A percentile compares a stretch with the other conserved stretches of the same genome.
Conservation (phyloP, 2,113 vertebrate species). For the Colius striatus region DNA sequence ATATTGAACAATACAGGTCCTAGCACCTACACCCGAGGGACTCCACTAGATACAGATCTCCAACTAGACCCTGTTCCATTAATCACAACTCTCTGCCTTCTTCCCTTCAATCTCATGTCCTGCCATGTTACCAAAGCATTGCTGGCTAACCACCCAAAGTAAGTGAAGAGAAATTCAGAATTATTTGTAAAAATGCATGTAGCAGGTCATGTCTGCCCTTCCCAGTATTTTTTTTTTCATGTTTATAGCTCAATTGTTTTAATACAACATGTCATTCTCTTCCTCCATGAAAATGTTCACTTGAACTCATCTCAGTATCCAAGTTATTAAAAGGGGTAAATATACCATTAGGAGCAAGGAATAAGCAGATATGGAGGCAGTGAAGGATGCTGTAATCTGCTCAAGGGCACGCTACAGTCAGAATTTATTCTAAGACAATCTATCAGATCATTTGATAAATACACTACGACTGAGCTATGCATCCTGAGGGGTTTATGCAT, state of each 20-base stretch:
- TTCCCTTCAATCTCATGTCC: neutral
- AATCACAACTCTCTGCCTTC: too few species aligned
- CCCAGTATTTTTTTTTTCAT: neutral
- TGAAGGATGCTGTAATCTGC: neutral
- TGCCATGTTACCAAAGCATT: neutral
- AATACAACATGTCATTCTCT: neutral
- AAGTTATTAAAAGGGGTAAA: conserved; percentile 4
- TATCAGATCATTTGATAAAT: neutral
- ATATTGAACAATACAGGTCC: too few species aligned
- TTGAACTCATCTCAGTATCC: neutral
- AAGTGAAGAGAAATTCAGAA: neutral
- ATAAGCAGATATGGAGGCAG: neutral
- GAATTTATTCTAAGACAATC: neutral
- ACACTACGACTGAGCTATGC: neutral
- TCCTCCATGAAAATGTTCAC: neutral
- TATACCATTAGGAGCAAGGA: neutral
- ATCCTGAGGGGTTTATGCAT: neutral
- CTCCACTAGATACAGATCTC: too few species aligned
- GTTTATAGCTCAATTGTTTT: neutral
- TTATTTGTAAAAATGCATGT: neutral
- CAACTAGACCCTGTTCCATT: too few species aligned
- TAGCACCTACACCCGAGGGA: too few species aligned
- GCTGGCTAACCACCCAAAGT: neutral
- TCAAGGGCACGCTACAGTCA: neutral
- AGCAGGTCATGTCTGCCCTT: neutral